These are phyloP conservation scores for sheep (Ovis aries) DNA, from an alignment of 2,113 vertebrate species.

Conservation along the genomic window ARS-UI_Ramb_v3.0 NC_056054.1:221642001-221642500, in stretches of 20 bases:
- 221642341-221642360: too few relatives aligned
- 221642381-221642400: too few relatives aligned
- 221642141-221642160: not conserved
- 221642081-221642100: not conserved
- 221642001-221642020: not conserved
- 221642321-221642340: too few relatives aligned
- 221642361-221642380: too few relatives aligned
- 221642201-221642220: not conserved
- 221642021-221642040: not conserved
- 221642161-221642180: not conserved
- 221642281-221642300: too few relatives aligned
- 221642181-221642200: not conserved
- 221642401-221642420: fast-evolving
- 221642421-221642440: too few relatives aligned
- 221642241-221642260: too few relatives aligned
- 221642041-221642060: not conserved
- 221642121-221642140: not conserved
- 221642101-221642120: not conserved
- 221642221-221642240: too few relatives aligned
- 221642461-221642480: too few relatives aligned
- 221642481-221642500: fast-evolving
- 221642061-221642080: not conserved
- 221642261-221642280: too few relatives aligned
- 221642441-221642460: too few relatives aligned
- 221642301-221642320: too few relatives aligned